These are phyloP conservation scores for Ivindomyrus marchei DNA, from an alignment of 2,113 vertebrate genomes.

Conservation along the genomic window DNA sequence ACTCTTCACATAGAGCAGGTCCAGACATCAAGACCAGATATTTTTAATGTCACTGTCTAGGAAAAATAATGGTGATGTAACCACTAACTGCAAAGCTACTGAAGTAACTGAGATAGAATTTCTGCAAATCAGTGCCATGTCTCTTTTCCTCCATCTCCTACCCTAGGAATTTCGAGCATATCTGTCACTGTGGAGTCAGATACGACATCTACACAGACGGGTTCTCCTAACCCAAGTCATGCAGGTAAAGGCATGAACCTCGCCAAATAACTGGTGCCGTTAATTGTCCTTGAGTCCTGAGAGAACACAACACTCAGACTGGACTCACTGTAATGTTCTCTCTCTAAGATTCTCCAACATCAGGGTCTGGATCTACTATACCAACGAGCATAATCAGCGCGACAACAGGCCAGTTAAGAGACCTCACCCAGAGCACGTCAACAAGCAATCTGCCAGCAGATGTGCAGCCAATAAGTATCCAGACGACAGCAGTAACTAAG, in stretches of 20 bases:
- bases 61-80: neutral
- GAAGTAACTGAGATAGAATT: neutral
- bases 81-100: neutral
- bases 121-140: neutral
- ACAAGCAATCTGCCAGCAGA: neutral
- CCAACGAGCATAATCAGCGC: neutral
- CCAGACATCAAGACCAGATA: neutral
- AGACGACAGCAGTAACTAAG: neutral
- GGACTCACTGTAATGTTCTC: neutral
- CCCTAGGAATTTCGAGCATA: neutral
- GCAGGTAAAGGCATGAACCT: neutral
- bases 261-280: neutral
- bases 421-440: neutral
- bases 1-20: neutral
- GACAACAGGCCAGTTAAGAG: neutral
- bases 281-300: neutral
- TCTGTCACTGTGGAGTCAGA: neutral
- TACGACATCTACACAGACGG: neutral
- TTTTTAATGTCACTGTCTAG: neutral
- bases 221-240: neutral
- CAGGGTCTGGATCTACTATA: neutral
- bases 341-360: neutral
- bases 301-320: neutral
- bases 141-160: neutral
- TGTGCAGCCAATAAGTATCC: too few species aligned